Evolutionary conservation across 2,888 invertebrate genomes (phyloP).

Genomic region (Petrolisthes cinctipes): DNA sequence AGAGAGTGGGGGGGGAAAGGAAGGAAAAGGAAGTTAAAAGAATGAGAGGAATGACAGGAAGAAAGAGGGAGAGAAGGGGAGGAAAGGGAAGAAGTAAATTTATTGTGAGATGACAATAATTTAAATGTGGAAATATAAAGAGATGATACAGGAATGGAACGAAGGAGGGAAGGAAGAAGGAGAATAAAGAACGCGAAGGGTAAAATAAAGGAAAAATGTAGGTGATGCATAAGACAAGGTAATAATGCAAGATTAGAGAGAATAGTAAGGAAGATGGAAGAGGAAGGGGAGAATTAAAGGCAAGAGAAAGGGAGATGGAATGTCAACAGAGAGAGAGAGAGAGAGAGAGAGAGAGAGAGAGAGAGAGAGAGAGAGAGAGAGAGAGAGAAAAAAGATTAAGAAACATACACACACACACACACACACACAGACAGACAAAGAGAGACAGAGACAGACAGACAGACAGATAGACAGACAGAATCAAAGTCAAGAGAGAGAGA

Average conservation of each 20-base stretch:
- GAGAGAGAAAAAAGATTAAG: background rate
- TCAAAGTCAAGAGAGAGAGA: background rate
- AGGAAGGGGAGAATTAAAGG: background rate
- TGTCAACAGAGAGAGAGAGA: background rate
- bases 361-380: background rate
- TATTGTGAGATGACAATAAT: background rate
- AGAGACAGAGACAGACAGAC: too few relatives aligned
- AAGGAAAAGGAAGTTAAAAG: background rate
- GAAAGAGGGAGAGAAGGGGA: background rate
- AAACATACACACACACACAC: background rate
- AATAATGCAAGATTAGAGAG: background rate
- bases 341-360: background rate
- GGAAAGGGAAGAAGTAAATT: background rate
- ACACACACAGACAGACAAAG: too few relatives aligned
- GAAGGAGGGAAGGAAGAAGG: background rate
- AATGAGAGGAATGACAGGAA: background rate
- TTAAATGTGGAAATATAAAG: background rate
- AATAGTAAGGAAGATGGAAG: background rate
- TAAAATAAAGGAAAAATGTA: background rate
- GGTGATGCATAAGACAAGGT: background rate
- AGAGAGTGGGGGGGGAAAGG: background rate
- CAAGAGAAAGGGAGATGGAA: background rate
- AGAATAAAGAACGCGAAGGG: background rate
- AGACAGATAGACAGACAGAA: too few relatives aligned
- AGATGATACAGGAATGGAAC: background rate